Evolutionary conservation across 2,888 invertebrate genomes (phyloP).

Genomic region (Lochmaea crataegi): DNA sequence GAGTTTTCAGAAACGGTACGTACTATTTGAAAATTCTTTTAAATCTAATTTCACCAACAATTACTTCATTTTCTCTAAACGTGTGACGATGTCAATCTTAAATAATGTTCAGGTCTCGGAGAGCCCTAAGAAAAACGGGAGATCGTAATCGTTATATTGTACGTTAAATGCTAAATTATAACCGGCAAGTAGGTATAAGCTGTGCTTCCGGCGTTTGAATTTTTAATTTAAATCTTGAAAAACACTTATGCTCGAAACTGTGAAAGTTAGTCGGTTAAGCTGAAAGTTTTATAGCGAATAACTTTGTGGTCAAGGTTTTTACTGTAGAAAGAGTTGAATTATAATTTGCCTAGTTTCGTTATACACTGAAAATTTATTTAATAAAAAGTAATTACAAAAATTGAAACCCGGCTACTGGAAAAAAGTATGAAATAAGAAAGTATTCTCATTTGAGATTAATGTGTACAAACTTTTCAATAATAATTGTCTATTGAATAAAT

Average conservation of each 20-base stretch:
- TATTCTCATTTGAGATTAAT: too few relatives aligned
- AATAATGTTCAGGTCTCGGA: not conserved
- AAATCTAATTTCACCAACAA: not conserved
- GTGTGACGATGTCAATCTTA: not conserved
- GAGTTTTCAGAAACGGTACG: conserved; percentile 45
- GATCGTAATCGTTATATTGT: not conserved
- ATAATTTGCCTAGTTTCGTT: not conserved
- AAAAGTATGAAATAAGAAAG: too few relatives aligned
- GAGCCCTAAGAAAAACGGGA: not conserved
- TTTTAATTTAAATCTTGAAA: not conserved
- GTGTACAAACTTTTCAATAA: too few relatives aligned
- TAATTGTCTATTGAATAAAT: too few relatives aligned
- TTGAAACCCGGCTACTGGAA: too few relatives aligned
- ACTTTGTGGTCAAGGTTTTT: not conserved
- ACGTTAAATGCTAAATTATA: not conserved
- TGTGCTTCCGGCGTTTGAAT: not conserved
- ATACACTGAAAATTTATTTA: too few relatives aligned
- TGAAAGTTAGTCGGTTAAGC: not conserved
- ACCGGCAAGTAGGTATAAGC: not conserved
- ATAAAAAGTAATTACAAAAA: too few relatives aligned
- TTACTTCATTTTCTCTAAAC: not conserved
- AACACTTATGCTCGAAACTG: not conserved
- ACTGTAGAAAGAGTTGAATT: not conserved
- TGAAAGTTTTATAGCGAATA: not conserved
- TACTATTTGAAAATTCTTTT: not conserved